A percentile compares a stretch with the other conserved stretches of the same genome.
phyloP scores from a whole-genome alignment of 2,113 vertebrate genomes.

The Promerops cafer region DNA sequence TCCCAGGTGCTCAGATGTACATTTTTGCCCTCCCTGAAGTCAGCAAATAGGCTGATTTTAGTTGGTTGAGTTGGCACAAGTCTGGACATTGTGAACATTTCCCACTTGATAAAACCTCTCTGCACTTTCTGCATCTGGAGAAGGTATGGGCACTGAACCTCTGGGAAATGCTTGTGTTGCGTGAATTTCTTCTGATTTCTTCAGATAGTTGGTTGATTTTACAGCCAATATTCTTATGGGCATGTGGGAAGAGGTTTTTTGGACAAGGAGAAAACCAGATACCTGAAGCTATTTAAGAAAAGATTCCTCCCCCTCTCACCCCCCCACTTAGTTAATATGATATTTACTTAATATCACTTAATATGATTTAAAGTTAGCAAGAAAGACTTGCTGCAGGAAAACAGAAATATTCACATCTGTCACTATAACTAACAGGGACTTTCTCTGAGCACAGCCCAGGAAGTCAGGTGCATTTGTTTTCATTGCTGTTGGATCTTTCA shows the following conservation, averaged over 20 bases:
- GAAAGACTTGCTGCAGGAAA: not conserved
- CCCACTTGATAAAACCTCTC: not conserved
- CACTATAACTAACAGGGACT: not conserved
- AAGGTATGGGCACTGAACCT: not conserved
- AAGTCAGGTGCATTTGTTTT: constrained; percentile 35
- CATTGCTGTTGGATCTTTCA: not conserved
- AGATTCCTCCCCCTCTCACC: accelerated
- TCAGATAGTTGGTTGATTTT: not conserved
- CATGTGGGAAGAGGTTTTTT: not conserved
- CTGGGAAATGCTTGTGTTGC: not conserved
- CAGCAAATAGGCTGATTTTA: not conserved
- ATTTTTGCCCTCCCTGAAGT: not conserved
- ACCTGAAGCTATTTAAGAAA: not conserved
- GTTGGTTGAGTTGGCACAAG: not conserved
- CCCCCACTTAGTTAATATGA: not conserved
- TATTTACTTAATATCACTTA: not conserved
- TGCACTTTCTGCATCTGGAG: not conserved
- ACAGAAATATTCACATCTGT: not conserved
- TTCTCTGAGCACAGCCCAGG: not conserved
- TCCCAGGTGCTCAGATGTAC: too few relatives aligned
- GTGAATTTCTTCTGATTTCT: not conserved
- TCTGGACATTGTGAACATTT: not conserved
- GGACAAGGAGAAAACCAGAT: not conserved
- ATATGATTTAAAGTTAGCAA: not conserved
- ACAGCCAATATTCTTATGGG: not conserved